Evolutionary conservation across 2,113 vertebrate genomes (phyloP).

Genomic region (Cochlearius cochlearius): DNA sequence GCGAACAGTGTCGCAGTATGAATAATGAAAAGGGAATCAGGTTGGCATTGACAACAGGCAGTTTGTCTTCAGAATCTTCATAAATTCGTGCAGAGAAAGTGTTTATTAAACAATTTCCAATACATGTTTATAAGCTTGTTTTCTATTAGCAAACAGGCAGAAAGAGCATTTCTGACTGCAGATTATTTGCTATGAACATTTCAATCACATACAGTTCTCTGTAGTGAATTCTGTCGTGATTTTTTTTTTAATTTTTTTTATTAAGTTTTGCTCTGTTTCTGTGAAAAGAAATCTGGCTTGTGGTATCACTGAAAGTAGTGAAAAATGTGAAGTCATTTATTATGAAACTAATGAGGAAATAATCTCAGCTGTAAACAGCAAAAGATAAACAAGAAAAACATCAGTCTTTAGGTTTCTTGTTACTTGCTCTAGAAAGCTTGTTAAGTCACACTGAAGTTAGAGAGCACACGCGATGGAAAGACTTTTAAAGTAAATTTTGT

Average conservation of each 20-base stretch:
- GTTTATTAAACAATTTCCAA: neutral
- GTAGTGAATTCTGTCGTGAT: neutral
- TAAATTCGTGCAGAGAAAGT: neutral
- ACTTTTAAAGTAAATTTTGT: neutral
- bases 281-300: neutral
- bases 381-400: neutral
- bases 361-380: neutral
- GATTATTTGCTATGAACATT: neutral
- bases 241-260: neutral
- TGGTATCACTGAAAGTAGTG: neutral
- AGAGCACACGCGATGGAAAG: neutral
- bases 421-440: neutral
- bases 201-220: neutral
- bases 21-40: neutral
- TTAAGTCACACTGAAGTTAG: neutral
- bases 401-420: neutral
- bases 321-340: neutral
- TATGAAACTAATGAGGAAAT: neutral
- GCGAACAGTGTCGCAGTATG: neutral
- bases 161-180: neutral
- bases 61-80: neutral
- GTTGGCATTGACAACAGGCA: neutral
- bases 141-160: neutral
- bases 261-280: neutral
- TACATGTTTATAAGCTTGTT: neutral